Evolutionary conservation across 23 tunicate genomes (phyloP).

Genomic region (Clavelina lepadiformis): DNA sequence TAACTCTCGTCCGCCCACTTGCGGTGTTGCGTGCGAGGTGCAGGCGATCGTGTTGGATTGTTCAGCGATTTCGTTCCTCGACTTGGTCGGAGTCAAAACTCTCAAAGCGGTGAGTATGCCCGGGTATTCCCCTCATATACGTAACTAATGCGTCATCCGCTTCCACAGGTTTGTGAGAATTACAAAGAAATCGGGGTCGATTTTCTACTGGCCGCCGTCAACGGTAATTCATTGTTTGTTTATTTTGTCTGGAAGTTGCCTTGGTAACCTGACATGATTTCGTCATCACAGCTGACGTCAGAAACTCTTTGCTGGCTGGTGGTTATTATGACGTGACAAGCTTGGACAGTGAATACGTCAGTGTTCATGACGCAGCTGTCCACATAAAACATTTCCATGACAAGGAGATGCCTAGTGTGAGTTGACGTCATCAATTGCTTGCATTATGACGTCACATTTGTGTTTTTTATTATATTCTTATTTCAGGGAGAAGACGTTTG

Average conservation of each 20-base stretch:
- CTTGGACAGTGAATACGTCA: conserved; percentile 40
- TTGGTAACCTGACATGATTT: background rate
- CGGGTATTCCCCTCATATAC: too few relatives aligned
- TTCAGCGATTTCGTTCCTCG: conserved; percentile 62
- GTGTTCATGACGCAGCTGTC: conserved; percentile 74
- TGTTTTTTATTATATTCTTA: too few relatives aligned
- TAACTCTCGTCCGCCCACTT: too few relatives aligned
- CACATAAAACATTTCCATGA: too few relatives aligned
- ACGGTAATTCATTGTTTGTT: conserved; percentile 36
- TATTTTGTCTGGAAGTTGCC: background rate
- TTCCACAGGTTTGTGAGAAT: conserved; percentile 31
- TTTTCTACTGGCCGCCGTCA: conserved; percentile 43
- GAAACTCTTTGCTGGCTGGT: conserved; percentile 17
- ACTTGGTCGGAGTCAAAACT: conserved; percentile 60
- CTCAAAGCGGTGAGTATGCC: conserved; percentile 38
- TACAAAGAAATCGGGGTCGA: conserved; percentile 31
- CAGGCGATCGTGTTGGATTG: too few relatives aligned
- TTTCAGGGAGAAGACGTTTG: too few relatives aligned
- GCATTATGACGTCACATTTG: too few relatives aligned
- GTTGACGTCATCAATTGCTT: too few relatives aligned
- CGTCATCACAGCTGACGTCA: conserved; percentile 41
- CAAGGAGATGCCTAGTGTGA: too few relatives aligned
- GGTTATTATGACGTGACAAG: conserved; percentile 56
- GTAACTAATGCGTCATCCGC: too few relatives aligned
- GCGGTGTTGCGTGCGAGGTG: too few relatives aligned